A percentile compares a stretch with the other conserved stretches of the same genome.
Evolutionary conservation across 2,888 invertebrate genomes (phyloP).

Genomic region (Slavum lentiscoides): DNA sequence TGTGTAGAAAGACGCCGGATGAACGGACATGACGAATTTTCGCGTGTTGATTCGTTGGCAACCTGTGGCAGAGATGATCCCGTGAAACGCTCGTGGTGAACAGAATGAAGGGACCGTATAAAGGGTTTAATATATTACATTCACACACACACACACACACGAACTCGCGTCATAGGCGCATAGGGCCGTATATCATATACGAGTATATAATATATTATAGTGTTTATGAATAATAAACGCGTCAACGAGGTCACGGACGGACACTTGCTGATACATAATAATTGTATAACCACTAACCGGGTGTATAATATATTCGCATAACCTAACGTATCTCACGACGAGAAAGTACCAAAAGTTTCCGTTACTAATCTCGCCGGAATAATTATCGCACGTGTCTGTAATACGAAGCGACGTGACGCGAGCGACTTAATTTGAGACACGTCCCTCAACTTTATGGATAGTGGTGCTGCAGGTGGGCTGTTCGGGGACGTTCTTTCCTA

Average conservation of each 20-base stretch:
- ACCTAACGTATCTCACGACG: too few relatives aligned
- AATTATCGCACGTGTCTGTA: background rate
- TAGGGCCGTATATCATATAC: too few relatives aligned
- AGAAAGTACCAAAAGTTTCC: too few relatives aligned
- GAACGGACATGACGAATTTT: constrained; percentile 36
- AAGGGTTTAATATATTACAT: background rate
- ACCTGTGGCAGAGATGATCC: background rate
- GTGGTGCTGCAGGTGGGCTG: too few relatives aligned
- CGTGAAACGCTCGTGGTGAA: background rate
- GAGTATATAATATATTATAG: too few relatives aligned
- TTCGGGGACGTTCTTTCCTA: too few relatives aligned
- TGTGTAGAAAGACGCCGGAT: background rate
- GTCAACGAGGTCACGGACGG: background rate
- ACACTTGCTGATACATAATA: background rate
- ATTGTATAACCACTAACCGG: too few relatives aligned
- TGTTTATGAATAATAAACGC: background rate
- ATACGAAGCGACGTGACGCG: too few relatives aligned
- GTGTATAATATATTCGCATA: too few relatives aligned
- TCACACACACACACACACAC: background rate
- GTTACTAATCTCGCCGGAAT: background rate
- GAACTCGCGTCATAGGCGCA: background rate
- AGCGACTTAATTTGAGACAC: too few relatives aligned
- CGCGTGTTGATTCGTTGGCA: constrained; percentile 41
- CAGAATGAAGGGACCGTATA: too few relatives aligned
- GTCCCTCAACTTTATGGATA: too few relatives aligned